These are phyloP conservation scores for Lagopus leucura DNA, from an alignment of 2,113 vertebrate genomes.

Conservation along the genomic window DNA sequence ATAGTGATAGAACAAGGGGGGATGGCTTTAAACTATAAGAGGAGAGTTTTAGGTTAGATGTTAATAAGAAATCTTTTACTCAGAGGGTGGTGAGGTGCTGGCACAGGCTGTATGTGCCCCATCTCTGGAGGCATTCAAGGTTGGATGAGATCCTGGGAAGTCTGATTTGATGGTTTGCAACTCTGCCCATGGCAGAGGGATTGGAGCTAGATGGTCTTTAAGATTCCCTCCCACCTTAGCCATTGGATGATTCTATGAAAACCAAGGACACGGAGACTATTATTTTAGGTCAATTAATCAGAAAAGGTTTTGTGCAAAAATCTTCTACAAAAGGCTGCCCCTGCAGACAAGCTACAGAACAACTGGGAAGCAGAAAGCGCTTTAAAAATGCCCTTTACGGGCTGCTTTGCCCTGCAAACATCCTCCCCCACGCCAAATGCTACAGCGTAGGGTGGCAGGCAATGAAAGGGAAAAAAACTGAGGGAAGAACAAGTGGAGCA, in stretches of 20 bases:
- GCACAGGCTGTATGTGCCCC: too few relatives aligned
- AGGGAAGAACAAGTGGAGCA: not conserved
- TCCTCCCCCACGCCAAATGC: not conserved
- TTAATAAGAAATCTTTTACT: too few relatives aligned
- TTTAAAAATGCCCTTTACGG: slow-evolving; percentile 13
- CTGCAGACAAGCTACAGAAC: not conserved
- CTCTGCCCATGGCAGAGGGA: too few relatives aligned
- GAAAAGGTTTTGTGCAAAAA: not conserved
- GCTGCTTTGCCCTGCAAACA: not conserved
- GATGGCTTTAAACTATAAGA: too few relatives aligned
- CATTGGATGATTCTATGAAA: not conserved
- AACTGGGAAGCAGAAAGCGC: not conserved
- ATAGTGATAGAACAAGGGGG: too few relatives aligned
- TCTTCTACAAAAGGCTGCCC: not conserved
- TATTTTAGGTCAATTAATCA: not conserved
- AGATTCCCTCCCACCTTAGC: too few relatives aligned
- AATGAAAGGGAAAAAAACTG: not conserved
- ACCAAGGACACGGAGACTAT: not conserved
- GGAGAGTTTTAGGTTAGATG: too few relatives aligned
- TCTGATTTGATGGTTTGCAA: too few relatives aligned
- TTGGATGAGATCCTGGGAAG: too few relatives aligned
- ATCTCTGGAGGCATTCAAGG: too few relatives aligned
- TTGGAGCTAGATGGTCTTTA: too few relatives aligned
- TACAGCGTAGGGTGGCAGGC: not conserved
- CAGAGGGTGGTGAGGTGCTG: too few relatives aligned